phyloP scores from a whole-genome alignment of 2,888 invertebrate genomes.

The Onthophagus sagittarius region DNA sequence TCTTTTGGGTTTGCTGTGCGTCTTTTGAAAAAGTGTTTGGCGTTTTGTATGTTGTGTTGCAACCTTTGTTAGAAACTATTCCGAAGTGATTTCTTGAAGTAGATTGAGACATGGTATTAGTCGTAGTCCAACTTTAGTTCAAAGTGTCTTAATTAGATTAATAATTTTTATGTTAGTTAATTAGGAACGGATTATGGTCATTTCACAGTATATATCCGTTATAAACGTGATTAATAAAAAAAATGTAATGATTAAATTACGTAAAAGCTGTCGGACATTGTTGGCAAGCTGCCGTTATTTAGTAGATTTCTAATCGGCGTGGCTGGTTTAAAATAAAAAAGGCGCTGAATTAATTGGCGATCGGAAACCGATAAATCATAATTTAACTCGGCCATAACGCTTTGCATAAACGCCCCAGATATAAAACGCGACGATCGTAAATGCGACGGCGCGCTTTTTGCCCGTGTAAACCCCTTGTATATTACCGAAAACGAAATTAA shows the following conservation, averaged over 20 bases:
- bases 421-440: background rate
- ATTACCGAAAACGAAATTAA: conserved; percentile 4
- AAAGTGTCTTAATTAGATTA: too few species aligned
- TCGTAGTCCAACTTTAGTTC: too few species aligned
- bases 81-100: too few species aligned
- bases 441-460: background rate
- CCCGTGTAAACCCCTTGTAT: background rate
- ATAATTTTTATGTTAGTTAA: too few species aligned
- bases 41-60: too few species aligned
- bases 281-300: background rate
- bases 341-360: background rate
- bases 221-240: background rate
- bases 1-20: too few species aligned
- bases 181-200: too few species aligned
- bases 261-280: background rate
- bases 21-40: too few species aligned
- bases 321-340: background rate
- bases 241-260: background rate
- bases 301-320: background rate
- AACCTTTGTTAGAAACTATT: too few species aligned
- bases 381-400: background rate
- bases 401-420: background rate
- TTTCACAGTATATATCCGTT: background rate
- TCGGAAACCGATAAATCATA: background rate
- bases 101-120: too few species aligned